Conservation (phyloP, 2,113 vertebrate genomes). For the Oreochromis niloticus region DNA sequence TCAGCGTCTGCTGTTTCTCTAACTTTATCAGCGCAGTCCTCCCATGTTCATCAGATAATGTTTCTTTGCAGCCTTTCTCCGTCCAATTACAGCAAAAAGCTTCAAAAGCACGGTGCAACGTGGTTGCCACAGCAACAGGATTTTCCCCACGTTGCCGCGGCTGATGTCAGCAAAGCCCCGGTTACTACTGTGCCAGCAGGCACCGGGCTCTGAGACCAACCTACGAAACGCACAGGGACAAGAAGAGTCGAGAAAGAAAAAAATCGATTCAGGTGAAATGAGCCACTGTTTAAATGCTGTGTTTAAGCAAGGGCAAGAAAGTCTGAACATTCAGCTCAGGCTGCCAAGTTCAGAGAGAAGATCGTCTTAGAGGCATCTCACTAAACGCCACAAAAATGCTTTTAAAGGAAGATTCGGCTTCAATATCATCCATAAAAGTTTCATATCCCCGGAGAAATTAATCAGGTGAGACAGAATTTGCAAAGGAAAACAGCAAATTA, state of each 20-base stretch:
- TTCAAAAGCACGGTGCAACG: not conserved
- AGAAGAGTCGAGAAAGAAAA: not conserved
- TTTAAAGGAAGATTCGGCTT: not conserved
- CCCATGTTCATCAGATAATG: not conserved
- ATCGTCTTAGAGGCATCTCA: not conserved
- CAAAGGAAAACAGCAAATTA: not conserved
- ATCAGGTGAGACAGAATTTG: not conserved
- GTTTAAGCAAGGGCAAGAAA: not conserved
- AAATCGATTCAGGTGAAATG: not conserved
- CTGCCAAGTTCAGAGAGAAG: not conserved
- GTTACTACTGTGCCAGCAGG: not conserved
- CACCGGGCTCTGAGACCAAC: not conserved
- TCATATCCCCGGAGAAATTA: not conserved
- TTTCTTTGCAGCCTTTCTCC: not conserved
- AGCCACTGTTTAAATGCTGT: not conserved
- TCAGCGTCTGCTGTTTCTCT: not conserved
- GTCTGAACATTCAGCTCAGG: not conserved
- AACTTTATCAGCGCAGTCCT: not conserved
- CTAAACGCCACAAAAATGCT: not conserved
- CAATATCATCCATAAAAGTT: not conserved
- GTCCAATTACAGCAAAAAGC: not conserved
- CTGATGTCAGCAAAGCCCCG: slow-evolving; percentile 47
- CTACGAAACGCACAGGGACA: not conserved
- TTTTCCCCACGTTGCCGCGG: not conserved
- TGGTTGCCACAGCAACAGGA: slow-evolving; percentile 56